Percentiles rank a stretch among this genome's conserved stretches.
Evolutionary conservation across 1,140 invertebrate genomes (phyloP).

Genomic region (Pseudomyrmex pallidus): DNA sequence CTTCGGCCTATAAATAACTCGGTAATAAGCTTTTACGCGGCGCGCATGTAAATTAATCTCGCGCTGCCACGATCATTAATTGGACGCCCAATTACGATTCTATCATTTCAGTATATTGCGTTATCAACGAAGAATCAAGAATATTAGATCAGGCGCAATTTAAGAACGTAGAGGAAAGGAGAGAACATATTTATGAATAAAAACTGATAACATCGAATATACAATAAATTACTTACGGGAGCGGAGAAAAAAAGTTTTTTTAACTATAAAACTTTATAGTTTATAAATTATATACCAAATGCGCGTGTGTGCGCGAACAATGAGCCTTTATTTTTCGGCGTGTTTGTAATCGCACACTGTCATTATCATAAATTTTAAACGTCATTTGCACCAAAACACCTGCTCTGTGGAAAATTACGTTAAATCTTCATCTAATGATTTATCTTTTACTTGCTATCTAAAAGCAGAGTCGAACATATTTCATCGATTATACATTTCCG

Average conservation of each 20-base stretch:
- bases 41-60: conserved; percentile 53
- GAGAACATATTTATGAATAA: background rate
- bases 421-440: conserved; percentile 5
- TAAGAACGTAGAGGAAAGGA: background rate
- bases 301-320: too few relatives aligned
- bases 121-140: conserved; percentile 1
- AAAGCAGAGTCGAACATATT: background rate
- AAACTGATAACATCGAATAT: background rate
- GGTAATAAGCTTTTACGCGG: conserved; percentile 76
- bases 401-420: background rate
- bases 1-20: conserved; percentile 76
- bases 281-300: conserved; percentile 9
- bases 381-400: background rate
- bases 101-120: background rate
- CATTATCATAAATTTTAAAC: conserved; percentile 6
- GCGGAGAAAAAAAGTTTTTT: background rate
- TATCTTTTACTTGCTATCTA: background rate
- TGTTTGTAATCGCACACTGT: background rate
- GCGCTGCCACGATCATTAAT: conserved; percentile 28
- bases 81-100: conserved; percentile 19
- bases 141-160: background rate
- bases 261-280: conserved; percentile 21
- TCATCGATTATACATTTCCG: background rate
- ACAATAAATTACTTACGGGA: background rate
- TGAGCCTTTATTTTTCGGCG: background rate